These are phyloP conservation scores for Pteropus alecto DNA, from an alignment of 2,113 vertebrate genomes.

Conservation along the genomic window DNA sequence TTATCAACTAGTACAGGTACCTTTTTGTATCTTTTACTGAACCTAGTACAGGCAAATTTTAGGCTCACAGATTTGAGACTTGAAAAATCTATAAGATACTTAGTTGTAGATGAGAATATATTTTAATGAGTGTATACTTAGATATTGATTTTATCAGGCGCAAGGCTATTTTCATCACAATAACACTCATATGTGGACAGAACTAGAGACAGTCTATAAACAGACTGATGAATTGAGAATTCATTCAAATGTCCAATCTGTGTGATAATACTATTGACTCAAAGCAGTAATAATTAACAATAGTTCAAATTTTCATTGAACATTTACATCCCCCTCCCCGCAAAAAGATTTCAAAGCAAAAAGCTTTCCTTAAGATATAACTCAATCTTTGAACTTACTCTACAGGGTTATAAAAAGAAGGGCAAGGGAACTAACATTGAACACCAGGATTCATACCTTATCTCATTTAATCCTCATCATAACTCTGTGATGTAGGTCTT, in stretches of 20 bases:
- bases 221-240: not conserved
- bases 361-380: not conserved
- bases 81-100: slow-evolving; percentile 1
- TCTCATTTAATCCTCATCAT: not conserved
- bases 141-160: not conserved
- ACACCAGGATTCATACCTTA: not conserved
- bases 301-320: not conserved
- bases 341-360: slow-evolving; percentile 27
- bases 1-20: not conserved
- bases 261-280: not conserved
- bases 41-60: not conserved
- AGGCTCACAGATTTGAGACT: not conserved
- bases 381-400: not conserved
- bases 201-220: not conserved
- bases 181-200: not conserved
- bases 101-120: not conserved
- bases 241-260: not conserved
- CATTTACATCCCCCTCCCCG: not conserved
- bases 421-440: not conserved
- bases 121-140: slow-evolving; percentile 3
- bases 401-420: slow-evolving; percentile 17
- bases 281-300: not conserved
- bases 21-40: not conserved
- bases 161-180: not conserved
- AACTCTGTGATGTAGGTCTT: not conserved